phyloP scores from a whole-genome alignment of 1,140 invertebrate species.

The Sinella curviseta region DNA sequence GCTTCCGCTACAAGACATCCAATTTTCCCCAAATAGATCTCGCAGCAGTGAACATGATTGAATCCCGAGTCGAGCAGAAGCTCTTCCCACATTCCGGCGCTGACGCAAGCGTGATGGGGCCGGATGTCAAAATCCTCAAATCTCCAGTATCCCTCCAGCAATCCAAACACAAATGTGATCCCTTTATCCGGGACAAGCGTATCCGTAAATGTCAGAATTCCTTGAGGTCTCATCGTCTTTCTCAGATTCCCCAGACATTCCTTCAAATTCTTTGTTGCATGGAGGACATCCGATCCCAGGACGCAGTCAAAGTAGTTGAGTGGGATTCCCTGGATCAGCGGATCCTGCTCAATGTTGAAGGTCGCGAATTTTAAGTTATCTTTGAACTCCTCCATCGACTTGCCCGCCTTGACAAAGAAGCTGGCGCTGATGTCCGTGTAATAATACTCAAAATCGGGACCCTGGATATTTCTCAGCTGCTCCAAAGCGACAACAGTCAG shows the following conservation, averaged over 20 bases:
- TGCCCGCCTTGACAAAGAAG: conserved; percentile 30
- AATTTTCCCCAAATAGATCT: too few species aligned
- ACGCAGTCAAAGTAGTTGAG: conserved; percentile 30
- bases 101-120: not conserved
- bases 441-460: not conserved
- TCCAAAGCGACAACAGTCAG: not conserved
- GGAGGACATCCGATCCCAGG: conserved; percentile 30
- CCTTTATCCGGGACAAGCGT: not conserved
- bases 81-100: not conserved
- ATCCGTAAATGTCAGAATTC: conserved; percentile 8
- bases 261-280: conserved; percentile 33
- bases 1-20: too few species aligned
- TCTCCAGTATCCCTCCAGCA: conserved; percentile 23
- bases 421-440: conserved; percentile 37
- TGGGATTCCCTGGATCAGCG: conserved; percentile 20
- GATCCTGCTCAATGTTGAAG: conserved; percentile 35
- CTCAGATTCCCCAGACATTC: conserved; percentile 5
- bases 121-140: not conserved
- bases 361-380: conserved; percentile 23
- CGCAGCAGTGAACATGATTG: not conserved
- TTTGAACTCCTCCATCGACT: not conserved
- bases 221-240: not conserved
- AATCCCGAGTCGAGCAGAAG: not conserved
- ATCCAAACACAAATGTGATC: conserved; percentile 20
- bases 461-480: not conserved